Conservation (phyloP, 2,888 invertebrate species). For the Drosophila lacicola region DNA sequence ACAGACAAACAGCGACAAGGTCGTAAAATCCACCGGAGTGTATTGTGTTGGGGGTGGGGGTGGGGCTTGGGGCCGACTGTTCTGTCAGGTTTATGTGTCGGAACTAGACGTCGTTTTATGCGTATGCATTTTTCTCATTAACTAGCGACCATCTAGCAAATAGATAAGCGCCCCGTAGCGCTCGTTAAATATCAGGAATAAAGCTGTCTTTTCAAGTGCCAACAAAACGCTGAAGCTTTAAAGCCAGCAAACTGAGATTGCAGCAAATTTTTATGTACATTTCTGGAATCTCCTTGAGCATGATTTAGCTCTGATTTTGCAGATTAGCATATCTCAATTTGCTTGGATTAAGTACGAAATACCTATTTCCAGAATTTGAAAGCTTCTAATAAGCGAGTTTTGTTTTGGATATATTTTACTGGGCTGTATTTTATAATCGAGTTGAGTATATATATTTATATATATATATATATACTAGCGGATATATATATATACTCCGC, state of each 20-base stretch:
- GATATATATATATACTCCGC: too few relatives aligned
- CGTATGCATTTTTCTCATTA: conserved; percentile 75
- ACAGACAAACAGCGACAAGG: conserved; percentile 45
- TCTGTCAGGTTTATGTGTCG: conserved; percentile 63
- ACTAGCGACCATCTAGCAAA: conserved; percentile 61
- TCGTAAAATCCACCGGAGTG: conserved; percentile 57
- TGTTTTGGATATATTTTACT: too few relatives aligned
- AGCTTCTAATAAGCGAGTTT: conserved; percentile 1
- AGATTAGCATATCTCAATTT: too few relatives aligned
- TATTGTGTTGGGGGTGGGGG: not conserved
- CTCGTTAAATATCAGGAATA: conserved; percentile 56
- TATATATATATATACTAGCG: too few relatives aligned
- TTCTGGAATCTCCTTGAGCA: not conserved
- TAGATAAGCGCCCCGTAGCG: conserved; percentile 63
- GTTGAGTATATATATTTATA: too few relatives aligned
- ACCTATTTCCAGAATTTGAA: conserved; percentile 12
- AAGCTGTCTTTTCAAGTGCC: conserved; percentile 40
- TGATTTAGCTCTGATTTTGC: not conserved
- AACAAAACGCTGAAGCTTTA: conserved; percentile 45
- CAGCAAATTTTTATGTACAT: conserved; percentile 27
- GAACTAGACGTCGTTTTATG: conserved; percentile 75
- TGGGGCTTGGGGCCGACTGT: too few relatives aligned
- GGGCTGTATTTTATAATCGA: too few relatives aligned
- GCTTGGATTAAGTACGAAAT: not conserved
- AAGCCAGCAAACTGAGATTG: conserved; percentile 33